phyloP scores from a whole-genome alignment of 2,113 vertebrate species.

The Gallinago jamesoni region DNA sequence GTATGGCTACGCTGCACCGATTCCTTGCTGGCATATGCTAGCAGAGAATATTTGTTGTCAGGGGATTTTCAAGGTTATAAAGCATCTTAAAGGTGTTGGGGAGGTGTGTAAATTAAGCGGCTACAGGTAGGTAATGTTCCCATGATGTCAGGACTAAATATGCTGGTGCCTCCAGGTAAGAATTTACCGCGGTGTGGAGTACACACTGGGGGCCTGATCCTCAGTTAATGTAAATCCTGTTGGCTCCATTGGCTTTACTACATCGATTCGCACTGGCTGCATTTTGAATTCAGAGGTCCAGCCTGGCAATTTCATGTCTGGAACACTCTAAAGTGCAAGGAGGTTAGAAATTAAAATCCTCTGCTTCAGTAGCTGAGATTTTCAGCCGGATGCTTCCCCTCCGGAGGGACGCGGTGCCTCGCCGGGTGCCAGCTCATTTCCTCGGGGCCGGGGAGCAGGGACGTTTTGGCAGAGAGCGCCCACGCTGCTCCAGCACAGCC shows the following conservation, averaged over 20 bases:
- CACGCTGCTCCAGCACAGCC: not conserved
- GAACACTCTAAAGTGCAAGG: not conserved
- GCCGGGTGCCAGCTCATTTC: not conserved
- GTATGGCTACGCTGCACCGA: not conserved
- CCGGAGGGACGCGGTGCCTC: rapidly evolving
- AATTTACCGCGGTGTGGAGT: constrained; percentile 11
- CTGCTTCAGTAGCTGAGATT: not conserved
- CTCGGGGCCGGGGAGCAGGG: not conserved
- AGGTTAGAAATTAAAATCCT: not conserved
- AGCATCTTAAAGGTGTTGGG: constrained; percentile 55
- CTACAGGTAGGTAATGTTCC: constrained; percentile 58
- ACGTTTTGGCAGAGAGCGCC: not conserved
- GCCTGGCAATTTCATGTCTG: not conserved
- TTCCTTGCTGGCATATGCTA: constrained; percentile 53
- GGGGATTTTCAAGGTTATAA: constrained; percentile 69
- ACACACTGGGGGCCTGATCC: not conserved
- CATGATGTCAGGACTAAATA: constrained; percentile 48
- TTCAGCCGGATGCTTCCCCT: not conserved
- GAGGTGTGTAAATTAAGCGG: constrained; percentile 59
- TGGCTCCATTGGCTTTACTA: not conserved
- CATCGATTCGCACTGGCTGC: not conserved
- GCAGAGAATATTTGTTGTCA: constrained; percentile 51
- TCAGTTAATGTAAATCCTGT: not conserved
- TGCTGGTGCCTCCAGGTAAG: constrained; percentile 32
- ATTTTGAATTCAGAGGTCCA: not conserved